Evolutionary conservation across 1,140 invertebrate genomes (phyloP).

Genomic region (Condylostylus longicornis): DNA sequence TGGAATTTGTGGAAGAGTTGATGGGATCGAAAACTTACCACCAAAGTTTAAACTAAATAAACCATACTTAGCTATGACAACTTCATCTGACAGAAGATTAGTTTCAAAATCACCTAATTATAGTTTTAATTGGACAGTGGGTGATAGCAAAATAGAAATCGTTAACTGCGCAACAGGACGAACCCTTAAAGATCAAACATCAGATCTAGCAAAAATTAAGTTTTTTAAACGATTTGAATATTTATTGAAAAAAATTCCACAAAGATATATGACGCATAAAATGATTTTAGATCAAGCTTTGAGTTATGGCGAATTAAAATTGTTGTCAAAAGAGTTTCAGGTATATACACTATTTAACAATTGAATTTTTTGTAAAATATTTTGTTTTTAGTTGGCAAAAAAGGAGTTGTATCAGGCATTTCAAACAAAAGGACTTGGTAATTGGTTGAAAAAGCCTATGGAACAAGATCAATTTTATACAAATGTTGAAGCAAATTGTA

Average conservation of each 20-base stretch:
- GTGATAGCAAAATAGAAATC: slow-evolving; percentile 43
- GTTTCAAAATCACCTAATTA: slow-evolving; percentile 69
- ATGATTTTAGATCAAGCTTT: slow-evolving; percentile 21
- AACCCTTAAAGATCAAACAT: slow-evolving; percentile 46
- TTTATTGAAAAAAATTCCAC: slow-evolving; percentile 21
- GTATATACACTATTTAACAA: too few relatives aligned
- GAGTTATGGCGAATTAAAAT: too few relatives aligned
- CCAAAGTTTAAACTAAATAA: slow-evolving; percentile 58
- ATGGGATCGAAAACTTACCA: slow-evolving; percentile 52
- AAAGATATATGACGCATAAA: slow-evolving; percentile 19
- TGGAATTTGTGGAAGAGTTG: slow-evolving; percentile 61
- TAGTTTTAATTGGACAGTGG: slow-evolving; percentile 61
- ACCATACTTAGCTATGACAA: slow-evolving; percentile 53
- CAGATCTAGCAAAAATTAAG: slow-evolving; percentile 56
- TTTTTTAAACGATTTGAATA: slow-evolving; percentile 46
- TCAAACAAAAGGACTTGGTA: slow-evolving; percentile 53
- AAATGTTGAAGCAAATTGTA: too few relatives aligned
- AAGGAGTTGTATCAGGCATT: slow-evolving; percentile 53
- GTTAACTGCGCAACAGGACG: slow-evolving; percentile 63
- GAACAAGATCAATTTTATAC: slow-evolving; percentile 6
- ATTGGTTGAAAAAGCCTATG: slow-evolving; percentile 65
- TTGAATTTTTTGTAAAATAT: too few relatives aligned
- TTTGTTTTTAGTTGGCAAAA: slow-evolving; percentile 47
- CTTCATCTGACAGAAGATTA: slow-evolving; percentile 55
- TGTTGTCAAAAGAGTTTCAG: too few relatives aligned